Conservation (phyloP, 2,113 vertebrate genomes). For the Sebastes fasciatus region DNA sequence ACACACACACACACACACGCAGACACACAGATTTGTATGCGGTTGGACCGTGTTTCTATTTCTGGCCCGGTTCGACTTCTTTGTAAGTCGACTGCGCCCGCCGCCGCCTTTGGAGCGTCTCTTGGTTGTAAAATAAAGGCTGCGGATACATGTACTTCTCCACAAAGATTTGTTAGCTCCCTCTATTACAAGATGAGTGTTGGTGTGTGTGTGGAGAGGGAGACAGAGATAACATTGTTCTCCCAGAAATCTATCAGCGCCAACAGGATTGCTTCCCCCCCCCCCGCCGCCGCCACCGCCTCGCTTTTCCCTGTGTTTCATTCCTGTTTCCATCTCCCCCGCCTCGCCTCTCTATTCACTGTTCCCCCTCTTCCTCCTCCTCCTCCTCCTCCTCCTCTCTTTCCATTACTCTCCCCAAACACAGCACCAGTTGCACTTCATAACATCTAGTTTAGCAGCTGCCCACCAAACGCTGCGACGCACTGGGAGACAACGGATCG, state of each 20-base stretch:
- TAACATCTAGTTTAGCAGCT: slow-evolving; percentile 72
- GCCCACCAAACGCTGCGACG: slow-evolving; percentile 47
- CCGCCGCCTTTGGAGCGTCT: slow-evolving; percentile 37
- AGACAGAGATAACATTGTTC: slow-evolving; percentile 81
- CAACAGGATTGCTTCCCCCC: slow-evolving; percentile 77
- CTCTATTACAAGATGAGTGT: slow-evolving; percentile 65
- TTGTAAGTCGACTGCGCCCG: slow-evolving; percentile 47
- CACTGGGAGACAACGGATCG: slow-evolving; percentile 54
- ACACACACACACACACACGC: background rate
- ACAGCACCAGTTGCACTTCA: slow-evolving; percentile 74
- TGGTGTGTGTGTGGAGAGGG: slow-evolving; percentile 27
- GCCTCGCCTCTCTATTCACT: slow-evolving; percentile 43
- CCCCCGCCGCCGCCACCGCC: slow-evolving; percentile 28
- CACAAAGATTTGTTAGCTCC: slow-evolving; percentile 75
- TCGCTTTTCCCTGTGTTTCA: slow-evolving; percentile 70
- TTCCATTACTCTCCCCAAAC: slow-evolving; percentile 55
- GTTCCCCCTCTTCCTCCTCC: background rate
- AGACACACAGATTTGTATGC: slow-evolving; percentile 59
- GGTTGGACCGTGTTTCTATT: slow-evolving; percentile 67
- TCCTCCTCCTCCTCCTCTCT: slow-evolving; percentile 29
- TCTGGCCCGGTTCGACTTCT: slow-evolving; percentile 55
- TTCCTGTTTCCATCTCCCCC: slow-evolving; percentile 67
- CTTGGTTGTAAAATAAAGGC: slow-evolving; percentile 72
- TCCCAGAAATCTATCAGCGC: slow-evolving; percentile 78
- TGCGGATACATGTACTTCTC: slow-evolving; percentile 71